Percentiles rank a stretch among this genome's conserved stretches.
These are phyloP conservation scores for Ectropis crepuscularia DNA, from an alignment of 2,888 invertebrate genomes.

Conservation along the genomic window DNA sequence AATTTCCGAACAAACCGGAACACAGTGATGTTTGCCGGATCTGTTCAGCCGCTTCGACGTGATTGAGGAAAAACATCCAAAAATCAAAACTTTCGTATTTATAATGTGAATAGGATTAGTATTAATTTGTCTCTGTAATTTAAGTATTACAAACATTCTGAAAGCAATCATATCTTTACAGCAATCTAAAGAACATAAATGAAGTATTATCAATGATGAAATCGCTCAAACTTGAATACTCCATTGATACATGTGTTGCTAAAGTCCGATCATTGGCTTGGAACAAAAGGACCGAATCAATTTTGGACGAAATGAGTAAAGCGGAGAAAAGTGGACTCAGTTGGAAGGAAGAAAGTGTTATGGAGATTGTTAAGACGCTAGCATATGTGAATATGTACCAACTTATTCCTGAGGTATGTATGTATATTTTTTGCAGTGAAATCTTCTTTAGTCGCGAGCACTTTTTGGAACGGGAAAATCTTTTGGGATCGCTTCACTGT, in stretches of 20 bases:
- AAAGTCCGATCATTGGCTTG: conserved; percentile 79
- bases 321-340: conserved; percentile 56
- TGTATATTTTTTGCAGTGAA: not conserved
- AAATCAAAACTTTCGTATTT: too few species aligned
- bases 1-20: too few species aligned
- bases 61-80: too few species aligned
- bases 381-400: conserved; percentile 56
- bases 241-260: conserved; percentile 78
- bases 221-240: conserved; percentile 77
- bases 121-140: not conserved
- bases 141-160: not conserved
- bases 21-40: too few species aligned
- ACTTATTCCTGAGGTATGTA: conserved; percentile 61
- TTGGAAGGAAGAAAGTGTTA: conserved; percentile 73
- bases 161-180: conserved; percentile 37
- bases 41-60: too few species aligned
- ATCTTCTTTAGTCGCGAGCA: not conserved
- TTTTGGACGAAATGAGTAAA: conserved; percentile 66
- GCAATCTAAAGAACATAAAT: conserved; percentile 71
- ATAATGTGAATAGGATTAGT: too few species aligned
- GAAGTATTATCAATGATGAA: conserved; percentile 85
- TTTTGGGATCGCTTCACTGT: too few species aligned
- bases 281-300: conserved; percentile 63
- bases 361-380: conserved; percentile 77
- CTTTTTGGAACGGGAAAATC: too few species aligned